Evolutionary conservation across 2,113 vertebrate genomes (phyloP), one percentile per base, ranked within the genome.

Genomic region (Pardalotus punctatus): DNA sequence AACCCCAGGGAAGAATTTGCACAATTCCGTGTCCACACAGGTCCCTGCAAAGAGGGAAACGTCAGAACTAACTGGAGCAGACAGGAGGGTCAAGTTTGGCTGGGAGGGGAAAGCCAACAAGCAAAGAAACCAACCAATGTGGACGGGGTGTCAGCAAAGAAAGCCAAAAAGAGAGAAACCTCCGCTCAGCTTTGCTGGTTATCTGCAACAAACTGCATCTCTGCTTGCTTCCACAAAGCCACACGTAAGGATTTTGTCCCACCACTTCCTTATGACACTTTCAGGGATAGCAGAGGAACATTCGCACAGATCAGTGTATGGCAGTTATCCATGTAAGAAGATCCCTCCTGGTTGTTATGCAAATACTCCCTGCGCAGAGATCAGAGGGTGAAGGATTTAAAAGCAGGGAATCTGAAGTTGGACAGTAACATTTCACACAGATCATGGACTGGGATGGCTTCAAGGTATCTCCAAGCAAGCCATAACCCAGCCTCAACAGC

Each of bases 251-350:
- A 51, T 29, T 38, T 19, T 12, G 42, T 43, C 35, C 57, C 10
- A 8, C 11, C 15, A 11, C 12, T 4, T 71, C 2, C 3, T 67
- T 15, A 21, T 0, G 3, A 17, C 2, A 4, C 27, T 38, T 64
- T 2, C 8, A 35, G 56, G 38, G 38, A 61, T 2, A 0, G n/a
- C n/a, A 73, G 36, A 82, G 48, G 24, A 83, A 56, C 27, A 50
- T 62, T 13, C 23, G 21, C 3, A 17, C 1, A 69, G 27, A 40
- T 2, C 2, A 69, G 21, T 0, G 1, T 6, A 17, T 43, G 22
- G 40, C 79, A 35, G 35, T 65, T 23, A 64, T 1, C 22, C 29
- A 10, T 5, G 5, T 33, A 47, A 81, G 42, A 88, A 33, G 62
- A 20, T 28, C 29, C 35, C 13, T 86, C 64, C n/a, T 73, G 42